Evolutionary conservation across 2,113 vertebrate genomes (phyloP).

Genomic region (Engystomops pustulosus): DNA sequence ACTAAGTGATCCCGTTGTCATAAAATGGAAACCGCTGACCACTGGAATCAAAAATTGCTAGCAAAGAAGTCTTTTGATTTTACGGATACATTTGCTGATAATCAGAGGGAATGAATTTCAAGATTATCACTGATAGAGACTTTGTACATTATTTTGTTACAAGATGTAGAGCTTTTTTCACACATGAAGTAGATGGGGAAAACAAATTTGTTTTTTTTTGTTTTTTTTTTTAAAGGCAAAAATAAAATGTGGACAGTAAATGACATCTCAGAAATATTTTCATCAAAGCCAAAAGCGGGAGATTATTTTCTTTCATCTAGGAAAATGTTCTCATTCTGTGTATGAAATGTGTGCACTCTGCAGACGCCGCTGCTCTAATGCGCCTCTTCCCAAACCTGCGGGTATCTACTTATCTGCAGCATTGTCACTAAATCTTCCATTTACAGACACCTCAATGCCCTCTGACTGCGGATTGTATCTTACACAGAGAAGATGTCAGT

Average conservation of each 20-base stretch:
- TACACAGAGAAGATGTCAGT: not conserved
- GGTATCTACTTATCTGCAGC: not conserved
- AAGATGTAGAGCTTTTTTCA: no score
- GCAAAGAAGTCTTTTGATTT: no score
- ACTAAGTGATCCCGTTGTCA: no score
- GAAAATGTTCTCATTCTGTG: conserved; percentile 20
- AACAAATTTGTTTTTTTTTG: no score
- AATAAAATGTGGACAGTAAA: not conserved
- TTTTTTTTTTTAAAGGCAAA: not conserved
- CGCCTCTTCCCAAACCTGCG: conserved; percentile 11
- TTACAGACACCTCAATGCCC: conserved; percentile 21
- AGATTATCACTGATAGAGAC: no score
- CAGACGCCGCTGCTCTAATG: not conserved
- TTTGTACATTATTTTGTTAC: no score
- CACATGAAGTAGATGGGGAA: not conserved
- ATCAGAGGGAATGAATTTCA: no score
- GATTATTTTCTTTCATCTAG: conserved; percentile 27
- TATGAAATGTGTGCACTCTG: not conserved
- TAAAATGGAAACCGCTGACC: no score
- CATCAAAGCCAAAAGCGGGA: conserved; percentile 18
- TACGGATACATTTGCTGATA: no score
- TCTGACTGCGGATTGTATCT: not conserved
- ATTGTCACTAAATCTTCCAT: conserved; percentile 13
- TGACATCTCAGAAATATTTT: conserved; percentile 3
- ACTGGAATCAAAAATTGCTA: no score